Base-by-base conservation (phyloP, 2,888 invertebrate genomes). In the Nephrotoma appendiculata region DNA sequence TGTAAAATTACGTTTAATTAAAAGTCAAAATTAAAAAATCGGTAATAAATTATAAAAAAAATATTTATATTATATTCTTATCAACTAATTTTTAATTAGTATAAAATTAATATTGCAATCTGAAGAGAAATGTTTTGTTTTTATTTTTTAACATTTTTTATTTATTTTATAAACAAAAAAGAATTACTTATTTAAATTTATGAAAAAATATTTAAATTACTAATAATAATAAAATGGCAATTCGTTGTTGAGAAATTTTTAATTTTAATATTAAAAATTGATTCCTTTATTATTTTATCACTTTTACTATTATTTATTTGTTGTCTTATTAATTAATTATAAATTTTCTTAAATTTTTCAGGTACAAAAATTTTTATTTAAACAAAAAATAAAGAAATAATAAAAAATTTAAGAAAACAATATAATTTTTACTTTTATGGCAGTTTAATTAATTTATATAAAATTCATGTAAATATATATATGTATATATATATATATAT, bases 291-390 rank as follows among this genome's bases (percentile, higher is more conserved):
- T 71, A 71, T 71, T 71, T 71, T 71, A 71, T 71, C 71, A 71
- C 71, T 71, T 71, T 71, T 31, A 71, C 71, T 71, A 71, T 71
- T 71, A 71, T 71, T 71, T 71, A 71, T 71, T 71, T 71, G 11
- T 71, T 71, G 71, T 71, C 71, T 71, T 71, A 71, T 31, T 71
- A 31, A 31, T 48, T 44, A 12, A 11, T 71, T 71, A 71, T 71
- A 84, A 42, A 42, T 41, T 84, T 84, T 84, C 84, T 84, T 84
- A 84, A 84, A 84, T 84, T 84, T 84, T 84, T 84, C 84, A 84
- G 84, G 84, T 84, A 84, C 84, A 84, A 84, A 84, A 42, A 84
- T 84, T 84, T 84, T 84, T 84, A 42, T 84, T 84, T 84, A 84
- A 84, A 42, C 43, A 41, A n/a, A 12, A 84, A 84, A 42, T 84